Evolutionary conservation across 2,797 vertebrate species (phyloP).

Genomic region (Fundulus diaphanus): DNA sequence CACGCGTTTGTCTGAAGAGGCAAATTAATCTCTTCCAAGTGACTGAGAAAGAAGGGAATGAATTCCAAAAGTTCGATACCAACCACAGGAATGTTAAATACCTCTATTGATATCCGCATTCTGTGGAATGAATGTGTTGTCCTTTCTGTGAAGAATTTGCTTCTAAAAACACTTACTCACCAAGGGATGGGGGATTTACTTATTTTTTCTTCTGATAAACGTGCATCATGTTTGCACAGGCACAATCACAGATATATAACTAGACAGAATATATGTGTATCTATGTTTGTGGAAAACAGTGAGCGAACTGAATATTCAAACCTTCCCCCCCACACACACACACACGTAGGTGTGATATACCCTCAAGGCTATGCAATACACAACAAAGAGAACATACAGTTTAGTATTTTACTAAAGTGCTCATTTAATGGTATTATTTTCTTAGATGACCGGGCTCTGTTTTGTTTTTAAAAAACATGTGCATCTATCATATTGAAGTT

Average conservation of each 20-base stretch:
- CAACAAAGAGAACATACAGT: constrained; percentile 26
- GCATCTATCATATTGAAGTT: constrained; percentile 13
- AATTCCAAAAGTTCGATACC: constrained; percentile 24
- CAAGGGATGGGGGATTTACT: background rate
- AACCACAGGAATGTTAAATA: constrained; percentile 35
- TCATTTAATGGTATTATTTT: constrained; percentile 32
- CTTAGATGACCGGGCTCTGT: background rate
- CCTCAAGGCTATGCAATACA: constrained; percentile 55
- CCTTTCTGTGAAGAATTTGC: constrained; percentile 27
- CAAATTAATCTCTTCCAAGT: constrained; percentile 50
- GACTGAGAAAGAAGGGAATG: constrained; percentile 48
- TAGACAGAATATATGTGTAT: constrained; percentile 9
- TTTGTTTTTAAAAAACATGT: constrained; percentile 20
- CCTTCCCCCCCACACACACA: constrained; percentile 18
- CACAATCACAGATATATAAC: constrained; percentile 27
- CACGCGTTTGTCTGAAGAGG: constrained; percentile 43
- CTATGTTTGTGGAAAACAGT: constrained; percentile 24
- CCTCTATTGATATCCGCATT: constrained; percentile 26
- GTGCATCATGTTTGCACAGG: constrained; percentile 4
- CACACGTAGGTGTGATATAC: constrained; percentile 38
- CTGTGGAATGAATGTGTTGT: constrained; percentile 19
- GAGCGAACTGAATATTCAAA: constrained; percentile 32
- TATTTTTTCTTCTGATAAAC: constrained; percentile 8
- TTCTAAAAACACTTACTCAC: constrained; percentile 9
- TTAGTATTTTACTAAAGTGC: constrained; percentile 25